These are phyloP conservation scores for Druon quercuslanigerum DNA, from an alignment of 1,140 invertebrate species.

Conservation along the genomic window DNA sequence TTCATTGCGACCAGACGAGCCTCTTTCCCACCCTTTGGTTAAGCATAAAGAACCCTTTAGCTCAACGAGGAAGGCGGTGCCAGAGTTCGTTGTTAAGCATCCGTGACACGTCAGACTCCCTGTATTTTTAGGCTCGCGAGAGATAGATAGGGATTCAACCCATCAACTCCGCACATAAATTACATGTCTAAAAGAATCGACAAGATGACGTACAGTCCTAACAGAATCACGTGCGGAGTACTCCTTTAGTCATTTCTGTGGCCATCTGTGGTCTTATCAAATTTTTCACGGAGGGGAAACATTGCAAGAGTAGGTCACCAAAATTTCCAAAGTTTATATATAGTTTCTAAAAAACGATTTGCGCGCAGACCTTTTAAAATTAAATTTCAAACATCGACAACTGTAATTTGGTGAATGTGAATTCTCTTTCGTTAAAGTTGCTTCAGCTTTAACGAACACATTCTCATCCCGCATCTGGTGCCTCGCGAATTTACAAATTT, in stretches of 20 bases:
- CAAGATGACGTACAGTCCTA: not conserved
- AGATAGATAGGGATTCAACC: constrained; percentile 18
- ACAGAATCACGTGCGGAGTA: constrained; percentile 12
- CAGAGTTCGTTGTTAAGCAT: constrained; percentile 14
- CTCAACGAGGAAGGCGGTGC: not conserved
- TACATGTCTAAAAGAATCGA: constrained; percentile 18
- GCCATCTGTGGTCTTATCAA: not conserved
- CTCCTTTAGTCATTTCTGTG: not conserved
- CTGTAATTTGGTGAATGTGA: too few relatives aligned
- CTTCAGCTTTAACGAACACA: too few relatives aligned
- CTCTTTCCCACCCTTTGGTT: constrained; percentile 4
- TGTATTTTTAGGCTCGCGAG: constrained; percentile 23
- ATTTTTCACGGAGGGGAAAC: not conserved
- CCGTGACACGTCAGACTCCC: constrained; percentile 27
- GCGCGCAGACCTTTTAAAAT: too few relatives aligned
- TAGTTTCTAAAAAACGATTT: too few relatives aligned
- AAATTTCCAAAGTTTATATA: too few relatives aligned
- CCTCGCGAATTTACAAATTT: too few relatives aligned
- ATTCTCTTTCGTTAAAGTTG: too few relatives aligned
- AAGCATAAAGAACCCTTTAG: constrained; percentile 24
- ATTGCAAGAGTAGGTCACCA: too few relatives aligned
- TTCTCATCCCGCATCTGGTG: too few relatives aligned
- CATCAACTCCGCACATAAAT: constrained; percentile 1
- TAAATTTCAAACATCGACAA: too few relatives aligned
- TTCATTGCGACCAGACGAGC: constrained; percentile 25